Percentiles rank a stretch among this genome's conserved stretches.
Evolutionary conservation across 92 coral and sea anemone genomes (phyloP).

Genomic region (Phenganax marumi): DNA sequence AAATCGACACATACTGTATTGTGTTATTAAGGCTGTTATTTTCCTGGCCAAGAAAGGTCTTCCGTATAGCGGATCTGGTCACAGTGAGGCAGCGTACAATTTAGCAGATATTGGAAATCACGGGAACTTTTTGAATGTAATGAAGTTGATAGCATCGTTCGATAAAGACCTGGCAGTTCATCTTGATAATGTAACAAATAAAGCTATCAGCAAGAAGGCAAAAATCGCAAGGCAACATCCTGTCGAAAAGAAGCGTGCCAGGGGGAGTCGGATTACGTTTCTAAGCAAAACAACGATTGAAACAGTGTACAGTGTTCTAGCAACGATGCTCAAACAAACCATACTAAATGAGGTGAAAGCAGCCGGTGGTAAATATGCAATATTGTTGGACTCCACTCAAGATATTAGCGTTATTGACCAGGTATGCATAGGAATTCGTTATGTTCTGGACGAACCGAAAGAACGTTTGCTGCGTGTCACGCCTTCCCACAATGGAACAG

Average conservation of each 20-base stretch:
- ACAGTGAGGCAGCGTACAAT: slow-evolving; percentile 21
- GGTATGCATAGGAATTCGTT: slow-evolving; percentile 3
- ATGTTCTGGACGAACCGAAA: not conserved
- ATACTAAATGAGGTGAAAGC: slow-evolving; percentile 27
- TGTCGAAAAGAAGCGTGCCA: not conserved
- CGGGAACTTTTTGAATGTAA: slow-evolving; percentile 5
- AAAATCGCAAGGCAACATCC: not conserved
- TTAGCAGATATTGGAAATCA: slow-evolving; percentile 10
- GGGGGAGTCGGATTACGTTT: slow-evolving; percentile 16
- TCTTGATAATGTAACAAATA: not conserved
- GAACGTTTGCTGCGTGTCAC: not conserved
- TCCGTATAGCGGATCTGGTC: slow-evolving; percentile 9
- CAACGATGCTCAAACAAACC: slow-evolving; percentile 22
- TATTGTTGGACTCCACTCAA: slow-evolving; percentile 22
- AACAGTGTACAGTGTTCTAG: slow-evolving; percentile 9
- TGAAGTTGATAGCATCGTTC: slow-evolving; percentile 8
- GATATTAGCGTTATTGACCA: not conserved
- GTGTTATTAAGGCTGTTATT: slow-evolving; percentile 16
- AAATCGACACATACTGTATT: slow-evolving; percentile 1
- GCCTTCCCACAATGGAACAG: not conserved
- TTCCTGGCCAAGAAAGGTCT: slow-evolving; percentile 8
- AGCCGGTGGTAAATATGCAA: slow-evolving; percentile 15
- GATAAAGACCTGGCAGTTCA: slow-evolving; percentile 3
- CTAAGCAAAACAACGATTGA: slow-evolving; percentile 27
- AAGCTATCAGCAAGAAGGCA: slow-evolving; percentile 10